Evolutionary conservation across 2,888 invertebrate species (phyloP).

Genomic region (Standfussiana lucernea): DNA sequence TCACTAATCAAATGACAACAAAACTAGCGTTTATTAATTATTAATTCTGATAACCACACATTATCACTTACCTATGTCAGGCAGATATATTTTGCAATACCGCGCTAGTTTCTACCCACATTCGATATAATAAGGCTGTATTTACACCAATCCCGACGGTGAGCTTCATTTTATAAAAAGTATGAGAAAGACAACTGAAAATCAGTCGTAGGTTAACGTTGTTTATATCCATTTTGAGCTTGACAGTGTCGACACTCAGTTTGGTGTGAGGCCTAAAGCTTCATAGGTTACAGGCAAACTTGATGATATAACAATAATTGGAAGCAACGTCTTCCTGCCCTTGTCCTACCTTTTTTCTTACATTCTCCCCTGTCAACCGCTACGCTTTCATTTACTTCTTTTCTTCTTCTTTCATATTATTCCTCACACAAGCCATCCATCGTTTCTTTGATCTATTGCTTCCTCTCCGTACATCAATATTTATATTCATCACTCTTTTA

Average conservation of each 20-base stretch:
- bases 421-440: background rate
- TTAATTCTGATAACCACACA: background rate
- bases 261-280: background rate
- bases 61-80: background rate
- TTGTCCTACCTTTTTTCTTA: background rate
- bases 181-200: background rate
- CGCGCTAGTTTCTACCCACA: background rate
- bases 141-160: background rate
- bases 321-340: background rate
- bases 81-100: slow-evolving; percentile 3
- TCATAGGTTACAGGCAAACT: background rate
- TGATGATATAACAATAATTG: background rate
- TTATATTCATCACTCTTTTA: background rate
- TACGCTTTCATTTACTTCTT: background rate
- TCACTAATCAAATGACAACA: background rate
- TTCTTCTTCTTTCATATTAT: background rate
- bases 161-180: background rate
- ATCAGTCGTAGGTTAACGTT: background rate
- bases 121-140: background rate
- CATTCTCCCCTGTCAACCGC: background rate
- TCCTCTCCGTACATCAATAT: background rate
- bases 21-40: slow-evolving; percentile 21
- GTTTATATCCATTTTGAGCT: background rate
- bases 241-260: background rate
- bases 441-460: background rate